Percentiles rank a stretch among this genome's conserved stretches.
Conservation (phyloP, 2,888 invertebrate genomes). For the Trichacis sp. region DNA sequence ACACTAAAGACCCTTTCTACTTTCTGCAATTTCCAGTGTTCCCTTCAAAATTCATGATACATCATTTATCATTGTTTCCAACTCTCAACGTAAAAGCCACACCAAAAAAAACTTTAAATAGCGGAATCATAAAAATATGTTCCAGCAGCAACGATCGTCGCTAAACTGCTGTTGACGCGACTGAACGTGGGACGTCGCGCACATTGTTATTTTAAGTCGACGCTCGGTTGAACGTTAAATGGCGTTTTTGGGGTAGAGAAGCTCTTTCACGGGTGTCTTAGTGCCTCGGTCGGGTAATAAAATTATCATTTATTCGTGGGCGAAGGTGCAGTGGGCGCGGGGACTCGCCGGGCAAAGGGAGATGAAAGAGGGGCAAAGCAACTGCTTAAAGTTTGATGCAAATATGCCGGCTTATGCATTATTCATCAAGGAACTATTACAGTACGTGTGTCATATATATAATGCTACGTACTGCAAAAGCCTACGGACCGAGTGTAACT, state of each 20-base stretch:
- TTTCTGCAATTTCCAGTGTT: too few relatives aligned
- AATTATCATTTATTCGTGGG: slow-evolving; percentile 61
- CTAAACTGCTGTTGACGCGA: slow-evolving; percentile 20
- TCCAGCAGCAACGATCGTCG: slow-evolving; percentile 16
- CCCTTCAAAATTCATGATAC: too few relatives aligned
- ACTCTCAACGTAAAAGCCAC: slow-evolving; percentile 14
- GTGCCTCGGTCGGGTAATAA: slow-evolving; percentile 57
- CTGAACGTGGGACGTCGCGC: slow-evolving; percentile 43
- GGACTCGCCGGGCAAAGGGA: slow-evolving; percentile 16
- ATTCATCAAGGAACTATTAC: slow-evolving; percentile 63
- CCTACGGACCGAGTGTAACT: slow-evolving; percentile 51
- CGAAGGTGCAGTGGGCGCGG: slow-evolving; percentile 36
- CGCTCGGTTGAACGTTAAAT: slow-evolving; percentile 49
- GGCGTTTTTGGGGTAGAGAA: slow-evolving; percentile 52
- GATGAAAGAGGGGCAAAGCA: slow-evolving; percentile 44
- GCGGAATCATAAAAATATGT: slow-evolving; percentile 20
- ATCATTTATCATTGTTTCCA: background rate
- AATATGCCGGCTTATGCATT: slow-evolving; percentile 62
- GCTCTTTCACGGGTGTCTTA: slow-evolving; percentile 46
- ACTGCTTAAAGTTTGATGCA: slow-evolving; percentile 63
- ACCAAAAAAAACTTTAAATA: slow-evolving; percentile 14
- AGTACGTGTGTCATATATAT: slow-evolving; percentile 47
- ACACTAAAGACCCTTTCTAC: too few relatives aligned
- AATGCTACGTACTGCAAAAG: slow-evolving; percentile 13
- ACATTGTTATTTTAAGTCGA: slow-evolving; percentile 54